A percentile compares a stretch with the other conserved stretches of the same genome.
Evolutionary conservation across 2,888 invertebrate species (phyloP).

Genomic region (Limulus polyphemus): DNA sequence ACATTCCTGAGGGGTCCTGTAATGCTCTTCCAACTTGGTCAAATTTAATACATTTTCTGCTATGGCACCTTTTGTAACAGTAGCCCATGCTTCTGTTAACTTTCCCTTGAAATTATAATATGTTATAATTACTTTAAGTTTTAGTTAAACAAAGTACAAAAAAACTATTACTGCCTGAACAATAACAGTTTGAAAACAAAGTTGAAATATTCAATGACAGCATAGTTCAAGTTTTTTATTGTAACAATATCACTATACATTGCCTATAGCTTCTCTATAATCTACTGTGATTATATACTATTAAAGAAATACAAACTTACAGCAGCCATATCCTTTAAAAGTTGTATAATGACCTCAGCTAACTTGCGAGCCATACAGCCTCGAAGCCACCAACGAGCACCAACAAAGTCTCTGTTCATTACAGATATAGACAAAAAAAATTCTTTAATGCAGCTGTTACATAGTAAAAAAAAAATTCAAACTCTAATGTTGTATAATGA

Average conservation of each 20-base stretch:
- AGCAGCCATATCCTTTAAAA: conserved; percentile 82
- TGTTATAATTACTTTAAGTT: background rate
- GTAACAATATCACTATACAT: too few relatives aligned
- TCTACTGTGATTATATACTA: background rate
- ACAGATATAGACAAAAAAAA: too few relatives aligned
- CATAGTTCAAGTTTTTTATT: too few relatives aligned
- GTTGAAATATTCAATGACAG: too few relatives aligned
- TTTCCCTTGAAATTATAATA: conserved; percentile 51
- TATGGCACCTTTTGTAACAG: conserved; percentile 72
- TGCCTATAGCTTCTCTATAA: too few relatives aligned
- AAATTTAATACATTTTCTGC: conserved; percentile 73
- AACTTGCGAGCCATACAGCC: conserved; percentile 71
- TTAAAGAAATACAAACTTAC: conserved; percentile 44
- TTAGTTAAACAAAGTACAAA: background rate
- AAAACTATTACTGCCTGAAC: too few relatives aligned
- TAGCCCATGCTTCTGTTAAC: conserved; percentile 70
- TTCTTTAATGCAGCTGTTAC: too few relatives aligned
- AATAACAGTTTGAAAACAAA: background rate
- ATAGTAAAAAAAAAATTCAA: too few relatives aligned
- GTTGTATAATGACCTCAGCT: conserved; percentile 70
- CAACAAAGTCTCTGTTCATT: conserved; percentile 28
- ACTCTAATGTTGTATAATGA: too few relatives aligned
- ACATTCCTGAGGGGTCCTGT: conserved; percentile 60
- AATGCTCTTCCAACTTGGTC: conserved; percentile 62
- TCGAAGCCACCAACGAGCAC: conserved; percentile 64